Evolutionary conservation across 2,888 invertebrate genomes (phyloP).

Genomic region (Pseudococcus longispinus): DNA sequence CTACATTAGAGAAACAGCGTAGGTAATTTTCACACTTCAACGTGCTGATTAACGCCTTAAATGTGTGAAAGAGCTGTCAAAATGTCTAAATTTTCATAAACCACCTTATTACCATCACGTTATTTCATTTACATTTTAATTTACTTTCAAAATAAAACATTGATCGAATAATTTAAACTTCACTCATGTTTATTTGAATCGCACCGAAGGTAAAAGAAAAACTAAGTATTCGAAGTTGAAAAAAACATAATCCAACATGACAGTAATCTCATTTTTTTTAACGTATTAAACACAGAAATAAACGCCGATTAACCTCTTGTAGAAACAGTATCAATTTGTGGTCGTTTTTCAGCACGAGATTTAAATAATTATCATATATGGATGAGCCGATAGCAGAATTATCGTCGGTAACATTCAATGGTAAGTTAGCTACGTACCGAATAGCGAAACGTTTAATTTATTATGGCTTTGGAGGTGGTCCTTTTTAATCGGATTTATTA

Average conservation of each 20-base stretch:
- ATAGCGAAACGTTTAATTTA: constrained; percentile 13
- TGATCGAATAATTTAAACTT: constrained; percentile 33
- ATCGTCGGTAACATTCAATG: background rate
- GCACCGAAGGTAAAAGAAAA: background rate
- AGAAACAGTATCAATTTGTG: constrained; percentile 32
- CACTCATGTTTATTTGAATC: background rate
- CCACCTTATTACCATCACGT: background rate
- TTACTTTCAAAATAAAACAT: background rate
- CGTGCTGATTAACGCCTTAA: background rate
- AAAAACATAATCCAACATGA: background rate
- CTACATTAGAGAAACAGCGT: background rate
- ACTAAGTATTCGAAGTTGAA: background rate
- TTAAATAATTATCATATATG: constrained; percentile 33
- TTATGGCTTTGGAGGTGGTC: constrained; percentile 7
- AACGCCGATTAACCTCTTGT: constrained; percentile 32
- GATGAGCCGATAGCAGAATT: background rate
- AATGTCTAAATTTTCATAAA: constrained; percentile 20
- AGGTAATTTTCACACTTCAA: constrained; percentile 28
- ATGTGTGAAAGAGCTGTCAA: background rate
- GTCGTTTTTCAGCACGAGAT: constrained; percentile 9
- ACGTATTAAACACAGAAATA: background rate
- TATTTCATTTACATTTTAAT: constrained; percentile 22
- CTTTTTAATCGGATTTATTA: constrained; percentile 34
- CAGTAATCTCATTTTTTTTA: background rate
- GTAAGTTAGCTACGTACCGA: background rate